Evolutionary conservation across 2,113 vertebrate genomes (phyloP).

Genomic region (Syngnathus floridae): DNA sequence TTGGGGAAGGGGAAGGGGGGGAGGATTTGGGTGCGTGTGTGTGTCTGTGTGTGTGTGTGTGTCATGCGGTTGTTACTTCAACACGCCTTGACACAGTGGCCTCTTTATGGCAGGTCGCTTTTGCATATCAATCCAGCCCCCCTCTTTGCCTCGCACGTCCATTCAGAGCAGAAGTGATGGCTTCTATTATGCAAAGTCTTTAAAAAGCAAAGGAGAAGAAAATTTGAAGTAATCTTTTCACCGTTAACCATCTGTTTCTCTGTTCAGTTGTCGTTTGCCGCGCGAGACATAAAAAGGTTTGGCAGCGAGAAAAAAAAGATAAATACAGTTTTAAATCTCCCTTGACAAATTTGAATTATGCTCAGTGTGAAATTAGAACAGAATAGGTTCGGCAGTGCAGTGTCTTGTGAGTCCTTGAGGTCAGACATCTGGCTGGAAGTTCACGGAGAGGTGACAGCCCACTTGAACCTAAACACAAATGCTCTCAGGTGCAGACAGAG

Average conservation of each 20-base stretch:
- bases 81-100: constrained; percentile 18
- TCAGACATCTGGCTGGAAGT: not conserved
- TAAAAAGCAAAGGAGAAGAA: not conserved
- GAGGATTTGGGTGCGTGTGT: not conserved
- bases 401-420: not conserved
- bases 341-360: constrained; percentile 7
- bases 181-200: not conserved
- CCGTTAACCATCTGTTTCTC: not conserved
- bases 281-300: constrained; percentile 3
- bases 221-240: not conserved
- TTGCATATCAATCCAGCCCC: constrained; percentile 13
- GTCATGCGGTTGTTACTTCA: not conserved
- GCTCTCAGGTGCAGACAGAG: too few species aligned
- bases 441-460: not conserved
- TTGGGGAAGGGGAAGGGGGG: not conserved
- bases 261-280: constrained; percentile 4
- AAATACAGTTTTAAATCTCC: not conserved
- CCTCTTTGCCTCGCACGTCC: constrained; percentile 5
- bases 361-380: not conserved
- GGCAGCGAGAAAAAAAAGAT: constrained; percentile 1
- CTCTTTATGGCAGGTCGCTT: constrained; percentile 13
- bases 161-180: constrained; percentile 32
- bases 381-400: not conserved
- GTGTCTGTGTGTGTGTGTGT: not conserved
- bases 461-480: not conserved